A percentile compares a stretch with the other conserved stretches of the same genome.
These are phyloP conservation scores for Protomyctophum bolini DNA, from an alignment of 2,113 vertebrate species.

Conservation along the genomic window DNA sequence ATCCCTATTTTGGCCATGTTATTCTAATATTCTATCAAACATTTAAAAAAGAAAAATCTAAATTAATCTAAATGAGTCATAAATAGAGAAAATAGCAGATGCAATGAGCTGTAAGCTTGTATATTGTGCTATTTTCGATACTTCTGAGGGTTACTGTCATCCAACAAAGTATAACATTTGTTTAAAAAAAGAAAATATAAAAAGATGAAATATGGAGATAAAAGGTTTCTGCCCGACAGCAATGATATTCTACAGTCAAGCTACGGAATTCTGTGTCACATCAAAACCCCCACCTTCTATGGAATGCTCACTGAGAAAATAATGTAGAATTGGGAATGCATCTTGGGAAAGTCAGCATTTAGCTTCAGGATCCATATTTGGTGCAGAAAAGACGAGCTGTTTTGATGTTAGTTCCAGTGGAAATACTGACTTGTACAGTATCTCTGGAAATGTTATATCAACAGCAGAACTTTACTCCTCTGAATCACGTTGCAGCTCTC, in stretches of 20 bases:
- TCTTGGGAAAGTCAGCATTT: slow-evolving; percentile 28
- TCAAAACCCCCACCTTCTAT: slow-evolving; percentile 26
- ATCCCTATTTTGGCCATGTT: no score
- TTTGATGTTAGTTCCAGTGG: slow-evolving; percentile 2
- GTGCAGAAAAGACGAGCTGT: slow-evolving; percentile 15
- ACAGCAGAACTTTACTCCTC: background rate
- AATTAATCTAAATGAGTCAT: no score
- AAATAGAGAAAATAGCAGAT: no score
- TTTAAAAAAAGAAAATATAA: no score
- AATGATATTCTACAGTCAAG: background rate
- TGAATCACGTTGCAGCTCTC: background rate
- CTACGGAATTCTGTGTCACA: slow-evolving; percentile 27
- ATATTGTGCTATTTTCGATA: no score
- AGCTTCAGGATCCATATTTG: slow-evolving; percentile 5
- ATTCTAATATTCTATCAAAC: no score
- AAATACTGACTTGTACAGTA: slow-evolving; percentile 15
- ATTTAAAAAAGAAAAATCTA: no score
- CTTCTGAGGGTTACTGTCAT: no score
- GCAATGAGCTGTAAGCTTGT: no score
- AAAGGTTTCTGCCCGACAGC: no score
- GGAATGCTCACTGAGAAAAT: slow-evolving; percentile 21
- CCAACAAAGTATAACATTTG: no score
- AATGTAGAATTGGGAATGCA: slow-evolving; percentile 24
- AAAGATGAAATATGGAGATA: no score
- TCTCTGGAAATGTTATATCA: slow-evolving; percentile 25